Evolutionary conservation across 2,888 invertebrate species (phyloP).

Genomic region (Malthinus seriepunctatus): DNA sequence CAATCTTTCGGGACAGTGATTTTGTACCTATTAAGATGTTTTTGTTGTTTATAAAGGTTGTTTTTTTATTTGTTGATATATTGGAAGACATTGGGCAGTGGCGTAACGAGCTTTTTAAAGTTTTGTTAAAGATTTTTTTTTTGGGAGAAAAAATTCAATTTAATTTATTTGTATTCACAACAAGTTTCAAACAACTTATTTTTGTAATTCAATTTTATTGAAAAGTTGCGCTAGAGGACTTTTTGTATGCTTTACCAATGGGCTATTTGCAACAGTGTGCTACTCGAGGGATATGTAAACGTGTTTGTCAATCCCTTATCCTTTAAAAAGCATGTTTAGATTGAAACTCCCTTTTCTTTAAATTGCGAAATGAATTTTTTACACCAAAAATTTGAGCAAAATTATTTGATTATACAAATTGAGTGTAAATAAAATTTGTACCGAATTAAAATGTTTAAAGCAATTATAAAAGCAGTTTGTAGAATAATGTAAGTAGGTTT

Average conservation of each 20-base stretch:
- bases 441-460: conserved; percentile 23
- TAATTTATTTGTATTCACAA: no score
- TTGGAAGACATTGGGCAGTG: no score
- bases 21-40: no score
- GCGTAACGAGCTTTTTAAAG: no score
- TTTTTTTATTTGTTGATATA: no score
- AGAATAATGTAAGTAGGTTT: conserved; percentile 35
- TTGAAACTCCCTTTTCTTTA: no score
- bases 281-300: conserved; percentile 1
- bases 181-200: conserved; percentile 1
- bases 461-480: conserved; percentile 28
- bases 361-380: neutral
- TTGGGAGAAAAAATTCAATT: no score
- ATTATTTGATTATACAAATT: conserved; percentile 9
- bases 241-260: conserved; percentile 3
- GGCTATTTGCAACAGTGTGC: neutral
- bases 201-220: neutral
- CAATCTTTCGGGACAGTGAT: no score
- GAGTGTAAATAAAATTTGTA: conserved; percentile 25
- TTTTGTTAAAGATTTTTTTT: no score
- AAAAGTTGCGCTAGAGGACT: neutral
- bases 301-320: conserved; percentile 2
- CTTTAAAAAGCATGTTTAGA: no score
- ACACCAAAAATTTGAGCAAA: neutral
- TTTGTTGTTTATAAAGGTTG: no score